phyloP scores from a whole-genome alignment of 2,888 invertebrate genomes.

The Drosophila mimetica region DNA sequence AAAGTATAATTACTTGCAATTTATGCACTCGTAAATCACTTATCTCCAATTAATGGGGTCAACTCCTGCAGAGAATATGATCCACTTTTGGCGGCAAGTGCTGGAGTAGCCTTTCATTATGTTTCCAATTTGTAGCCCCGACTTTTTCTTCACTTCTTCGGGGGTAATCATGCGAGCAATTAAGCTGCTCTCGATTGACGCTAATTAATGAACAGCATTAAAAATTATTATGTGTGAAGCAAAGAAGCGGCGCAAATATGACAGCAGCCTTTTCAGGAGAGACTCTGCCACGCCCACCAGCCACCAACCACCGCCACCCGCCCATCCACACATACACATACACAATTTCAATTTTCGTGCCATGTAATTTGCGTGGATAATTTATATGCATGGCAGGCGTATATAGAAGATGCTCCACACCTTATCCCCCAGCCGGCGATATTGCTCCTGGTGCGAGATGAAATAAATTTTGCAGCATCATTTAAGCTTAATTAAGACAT shows the following conservation, averaged over 20 bases:
- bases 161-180: slow-evolving; percentile 46
- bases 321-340: background rate
- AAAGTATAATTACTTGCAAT: background rate
- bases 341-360: slow-evolving; percentile 60
- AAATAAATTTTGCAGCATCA: slow-evolving; percentile 81
- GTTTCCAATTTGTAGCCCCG: slow-evolving; percentile 13
- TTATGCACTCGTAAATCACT: slow-evolving; percentile 5
- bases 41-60: slow-evolving; percentile 24
- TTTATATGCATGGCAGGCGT: slow-evolving; percentile 73
- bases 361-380: slow-evolving; percentile 75
- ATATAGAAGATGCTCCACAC: slow-evolving; percentile 60
- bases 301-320: background rate
- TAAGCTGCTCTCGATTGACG: slow-evolving; percentile 54
- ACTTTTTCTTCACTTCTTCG: slow-evolving; percentile 13
- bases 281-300: slow-evolving; percentile 22
- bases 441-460: slow-evolving; percentile 66
- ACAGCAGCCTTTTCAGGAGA: slow-evolving; percentile 46
- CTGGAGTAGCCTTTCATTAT: slow-evolving; percentile 11
- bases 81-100: background rate
- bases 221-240: slow-evolving; percentile 69
- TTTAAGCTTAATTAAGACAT: slow-evolving; percentile 81
- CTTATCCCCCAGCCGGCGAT: slow-evolving; percentile 30
- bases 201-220: slow-evolving; percentile 70
- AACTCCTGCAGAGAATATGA: slow-evolving; percentile 9
- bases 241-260: slow-evolving; percentile 59